Conservation (phyloP, 2,888 invertebrate genomes). For the Oxyteleia sp. region DNA sequence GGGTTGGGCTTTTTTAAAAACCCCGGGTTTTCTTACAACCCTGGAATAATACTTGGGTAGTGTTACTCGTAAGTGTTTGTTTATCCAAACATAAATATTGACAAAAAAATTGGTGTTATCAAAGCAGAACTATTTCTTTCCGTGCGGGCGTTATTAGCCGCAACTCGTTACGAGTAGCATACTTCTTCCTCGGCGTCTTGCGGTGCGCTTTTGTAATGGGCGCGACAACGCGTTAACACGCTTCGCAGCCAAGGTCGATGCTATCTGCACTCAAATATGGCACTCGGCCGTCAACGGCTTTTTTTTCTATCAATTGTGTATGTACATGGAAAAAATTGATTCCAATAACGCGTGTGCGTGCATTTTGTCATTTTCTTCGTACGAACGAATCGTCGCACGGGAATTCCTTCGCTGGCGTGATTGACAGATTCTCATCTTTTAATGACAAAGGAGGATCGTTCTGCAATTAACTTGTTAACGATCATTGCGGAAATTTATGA, state of each 20-base stretch:
- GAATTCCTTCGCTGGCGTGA: constrained; percentile 20
- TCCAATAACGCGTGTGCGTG: constrained; percentile 66
- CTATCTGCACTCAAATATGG: constrained; percentile 58
- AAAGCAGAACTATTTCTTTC: too few species aligned
- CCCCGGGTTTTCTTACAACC: too few species aligned
- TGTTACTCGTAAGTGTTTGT: too few species aligned
- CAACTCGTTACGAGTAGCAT: constrained; percentile 4
- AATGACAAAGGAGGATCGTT: constrained; percentile 18
- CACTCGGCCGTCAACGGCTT: constrained; percentile 54
- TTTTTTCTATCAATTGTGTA: constrained; percentile 55
- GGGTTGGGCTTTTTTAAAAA: too few species aligned
- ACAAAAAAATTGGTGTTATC: too few species aligned
- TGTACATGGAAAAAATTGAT: constrained; percentile 42
- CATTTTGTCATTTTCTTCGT: constrained; percentile 63
- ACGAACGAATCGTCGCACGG: too few species aligned
- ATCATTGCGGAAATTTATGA: constrained; percentile 43
- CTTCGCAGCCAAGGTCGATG: constrained; percentile 59
- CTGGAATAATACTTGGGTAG: too few species aligned
- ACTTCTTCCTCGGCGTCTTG: constrained; percentile 32
- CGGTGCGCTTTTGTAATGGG: constrained; percentile 53
- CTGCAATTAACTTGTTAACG: constrained; percentile 48
- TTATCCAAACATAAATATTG: too few species aligned
- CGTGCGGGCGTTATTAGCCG: constrained; percentile 9
- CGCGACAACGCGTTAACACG: constrained; percentile 65
- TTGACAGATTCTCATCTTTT: constrained; percentile 28